A percentile compares a stretch with the other conserved stretches of the same genome.
These are phyloP conservation scores for Celastrina argiolus DNA, from an alignment of 2,888 invertebrate genomes.

Conservation along the genomic window DNA sequence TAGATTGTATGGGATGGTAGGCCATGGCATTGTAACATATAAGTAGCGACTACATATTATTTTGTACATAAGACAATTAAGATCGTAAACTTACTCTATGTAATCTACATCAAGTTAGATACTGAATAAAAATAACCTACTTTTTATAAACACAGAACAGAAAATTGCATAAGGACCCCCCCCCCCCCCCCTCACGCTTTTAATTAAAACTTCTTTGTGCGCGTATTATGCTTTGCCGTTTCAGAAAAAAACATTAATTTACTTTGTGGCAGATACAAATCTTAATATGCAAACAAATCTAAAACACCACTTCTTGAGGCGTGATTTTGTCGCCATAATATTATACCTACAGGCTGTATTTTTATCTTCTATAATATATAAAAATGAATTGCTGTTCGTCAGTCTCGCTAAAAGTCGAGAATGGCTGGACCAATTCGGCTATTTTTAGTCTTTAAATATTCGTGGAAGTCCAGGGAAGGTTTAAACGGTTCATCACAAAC, in stretches of 20 bases:
- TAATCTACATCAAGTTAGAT: not conserved
- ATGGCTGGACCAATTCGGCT: too few relatives aligned
- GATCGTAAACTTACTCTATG: not conserved
- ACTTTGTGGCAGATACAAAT: not conserved
- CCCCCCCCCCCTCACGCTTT: not conserved
- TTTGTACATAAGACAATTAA: too few relatives aligned
- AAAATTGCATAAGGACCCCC: constrained; percentile 4
- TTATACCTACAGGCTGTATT: not conserved
- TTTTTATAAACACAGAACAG: constrained; percentile 7
- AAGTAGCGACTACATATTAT: too few relatives aligned
- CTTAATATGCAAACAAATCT: not conserved
- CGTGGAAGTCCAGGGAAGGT: too few relatives aligned
- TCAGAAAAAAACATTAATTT: not conserved
- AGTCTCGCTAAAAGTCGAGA: too few relatives aligned
- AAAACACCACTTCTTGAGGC: not conserved
- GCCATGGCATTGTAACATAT: too few relatives aligned
- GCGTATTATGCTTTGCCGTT: not conserved
- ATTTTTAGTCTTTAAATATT: too few relatives aligned
- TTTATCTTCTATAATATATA: too few relatives aligned
- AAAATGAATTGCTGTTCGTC: too few relatives aligned
- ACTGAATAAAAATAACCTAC: constrained; percentile 3
- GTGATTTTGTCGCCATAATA: not conserved
- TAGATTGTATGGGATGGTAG: too few relatives aligned
- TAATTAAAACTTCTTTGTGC: constrained; percentile 9
- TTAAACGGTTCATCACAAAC: too few relatives aligned